phyloP scores from a whole-genome alignment of 2,797 vertebrate species.

The Pangasius macronema region DNA sequence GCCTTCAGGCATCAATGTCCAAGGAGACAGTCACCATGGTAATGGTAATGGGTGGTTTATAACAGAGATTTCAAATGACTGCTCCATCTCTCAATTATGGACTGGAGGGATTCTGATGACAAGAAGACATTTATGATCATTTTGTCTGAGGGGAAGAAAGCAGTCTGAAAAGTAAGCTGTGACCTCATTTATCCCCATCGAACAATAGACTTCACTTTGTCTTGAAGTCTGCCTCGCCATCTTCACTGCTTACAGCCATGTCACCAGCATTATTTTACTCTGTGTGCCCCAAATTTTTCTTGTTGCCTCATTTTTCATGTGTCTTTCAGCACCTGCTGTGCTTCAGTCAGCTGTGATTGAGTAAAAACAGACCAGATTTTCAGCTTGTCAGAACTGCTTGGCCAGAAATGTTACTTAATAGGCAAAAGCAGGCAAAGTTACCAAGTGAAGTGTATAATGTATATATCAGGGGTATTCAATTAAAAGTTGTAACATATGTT shows the following conservation, averaged over 20 bases:
- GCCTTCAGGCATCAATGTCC: slow-evolving; percentile 68
- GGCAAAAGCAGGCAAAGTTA: background rate
- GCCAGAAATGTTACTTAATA: background rate
- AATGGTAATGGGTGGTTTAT: slow-evolving; percentile 63
- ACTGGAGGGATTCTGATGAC: slow-evolving; percentile 37
- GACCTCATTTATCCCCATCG: slow-evolving; percentile 46
- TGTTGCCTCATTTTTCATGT: background rate
- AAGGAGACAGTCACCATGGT: slow-evolving; percentile 63
- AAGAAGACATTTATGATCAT: slow-evolving; percentile 61
- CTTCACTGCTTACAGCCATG: slow-evolving; percentile 39
- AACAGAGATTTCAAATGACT: slow-evolving; percentile 65
- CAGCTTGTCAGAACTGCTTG: background rate
- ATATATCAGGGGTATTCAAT: background rate
- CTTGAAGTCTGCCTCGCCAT: slow-evolving; percentile 31
- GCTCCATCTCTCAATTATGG: slow-evolving; percentile 66
- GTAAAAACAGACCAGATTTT: background rate
- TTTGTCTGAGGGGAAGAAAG: slow-evolving; percentile 49
- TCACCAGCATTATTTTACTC: slow-evolving; percentile 39
- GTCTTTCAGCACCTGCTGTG: background rate
- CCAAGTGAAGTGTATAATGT: background rate
- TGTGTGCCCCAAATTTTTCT: background rate
- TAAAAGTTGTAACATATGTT: too few relatives aligned
- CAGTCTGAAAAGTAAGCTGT: slow-evolving; percentile 18
- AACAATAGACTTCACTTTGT: slow-evolving; percentile 46
- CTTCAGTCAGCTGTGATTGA: background rate